phyloP scores from a whole-genome alignment of 1,140 invertebrate genomes.

The Antheraea pernyi region DNA sequence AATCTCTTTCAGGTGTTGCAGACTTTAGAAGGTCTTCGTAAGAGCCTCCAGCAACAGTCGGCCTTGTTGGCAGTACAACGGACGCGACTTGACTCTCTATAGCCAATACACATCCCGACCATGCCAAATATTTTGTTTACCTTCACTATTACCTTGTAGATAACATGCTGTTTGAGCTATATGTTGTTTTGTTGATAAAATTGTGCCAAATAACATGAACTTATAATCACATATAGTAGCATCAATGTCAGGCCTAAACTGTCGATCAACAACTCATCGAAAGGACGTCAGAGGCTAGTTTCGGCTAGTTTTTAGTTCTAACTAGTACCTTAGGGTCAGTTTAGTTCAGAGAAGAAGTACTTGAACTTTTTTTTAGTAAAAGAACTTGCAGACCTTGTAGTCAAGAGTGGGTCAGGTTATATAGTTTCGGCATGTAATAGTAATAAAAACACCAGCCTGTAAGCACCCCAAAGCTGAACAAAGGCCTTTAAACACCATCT shows the following conservation, averaged over 20 bases:
- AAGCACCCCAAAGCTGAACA: too few relatives aligned
- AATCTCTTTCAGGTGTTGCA: constrained; percentile 60
- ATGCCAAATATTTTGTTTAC: constrained; percentile 32
- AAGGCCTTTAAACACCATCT: too few relatives aligned
- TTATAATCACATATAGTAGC: neutral
- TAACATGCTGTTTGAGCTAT: constrained; percentile 11
- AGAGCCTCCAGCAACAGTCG: constrained; percentile 71
- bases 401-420: too few relatives aligned
- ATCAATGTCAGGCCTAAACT: neutral
- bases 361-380: too few relatives aligned
- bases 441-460: too few relatives aligned
- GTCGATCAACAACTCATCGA: neutral
- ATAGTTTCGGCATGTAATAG: too few relatives aligned
- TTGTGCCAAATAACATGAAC: neutral
- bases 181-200: neutral
- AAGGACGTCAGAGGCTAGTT: neutral
- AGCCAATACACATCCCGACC: constrained; percentile 34
- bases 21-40: constrained; percentile 66
- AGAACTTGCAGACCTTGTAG: too few relatives aligned
- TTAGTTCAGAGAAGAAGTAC: neutral
- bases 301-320: neutral
- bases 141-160: constrained; percentile 7
- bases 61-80: constrained; percentile 67
- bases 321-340: neutral
- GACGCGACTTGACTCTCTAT: constrained; percentile 67